phyloP scores from a whole-genome alignment of 2,113 vertebrate species.

The Notothenia rossii region DNA sequence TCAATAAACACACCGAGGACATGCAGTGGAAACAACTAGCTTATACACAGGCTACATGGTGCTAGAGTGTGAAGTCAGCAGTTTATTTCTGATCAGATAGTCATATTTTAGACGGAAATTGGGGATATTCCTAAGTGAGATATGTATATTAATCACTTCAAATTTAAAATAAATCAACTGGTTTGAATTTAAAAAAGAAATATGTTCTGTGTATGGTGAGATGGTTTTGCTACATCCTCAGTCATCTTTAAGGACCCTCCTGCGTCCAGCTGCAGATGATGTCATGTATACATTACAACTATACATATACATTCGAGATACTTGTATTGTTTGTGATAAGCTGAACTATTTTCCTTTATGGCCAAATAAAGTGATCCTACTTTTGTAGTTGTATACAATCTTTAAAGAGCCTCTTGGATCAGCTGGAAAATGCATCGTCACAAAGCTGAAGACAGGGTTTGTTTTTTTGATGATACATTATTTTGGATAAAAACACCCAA shows the following conservation, averaged over 20 bases:
- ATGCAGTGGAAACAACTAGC: rapidly evolving
- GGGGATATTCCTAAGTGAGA: background rate
- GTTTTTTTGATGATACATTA: background rate
- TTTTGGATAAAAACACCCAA: background rate
- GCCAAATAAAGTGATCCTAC: background rate
- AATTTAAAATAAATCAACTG: no score
- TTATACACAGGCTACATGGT: background rate
- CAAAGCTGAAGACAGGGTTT: background rate
- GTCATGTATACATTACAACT: background rate
- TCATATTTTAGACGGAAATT: background rate
- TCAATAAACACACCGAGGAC: background rate
- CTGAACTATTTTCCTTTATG: background rate
- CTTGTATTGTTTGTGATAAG: background rate
- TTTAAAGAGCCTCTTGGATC: background rate
- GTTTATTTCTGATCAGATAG: background rate
- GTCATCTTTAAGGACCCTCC: background rate
- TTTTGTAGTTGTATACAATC: background rate
- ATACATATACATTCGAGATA: no score
- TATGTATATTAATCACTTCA: background rate
- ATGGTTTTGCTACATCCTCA: background rate
- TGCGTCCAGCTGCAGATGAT: background rate
- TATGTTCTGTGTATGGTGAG: background rate
- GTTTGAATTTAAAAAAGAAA: no score
- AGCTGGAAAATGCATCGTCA: background rate
- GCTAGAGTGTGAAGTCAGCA: background rate